These are phyloP conservation scores for Lacerta agilis DNA, from an alignment of 2,797 vertebrate genomes.

Conservation along the genomic window DNA sequence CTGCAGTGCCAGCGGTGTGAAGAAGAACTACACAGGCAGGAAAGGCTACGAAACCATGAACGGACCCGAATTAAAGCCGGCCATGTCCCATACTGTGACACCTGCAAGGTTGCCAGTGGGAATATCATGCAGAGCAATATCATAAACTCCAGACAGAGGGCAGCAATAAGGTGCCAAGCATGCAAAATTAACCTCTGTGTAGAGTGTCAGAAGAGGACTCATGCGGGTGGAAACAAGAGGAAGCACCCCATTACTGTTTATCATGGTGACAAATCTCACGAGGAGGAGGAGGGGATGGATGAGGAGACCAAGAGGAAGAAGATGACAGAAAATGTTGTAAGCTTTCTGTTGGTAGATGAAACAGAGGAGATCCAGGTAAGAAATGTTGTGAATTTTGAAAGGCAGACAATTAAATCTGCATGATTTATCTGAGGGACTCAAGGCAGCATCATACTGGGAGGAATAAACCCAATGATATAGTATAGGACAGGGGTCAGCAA, in stretches of 20 bases:
- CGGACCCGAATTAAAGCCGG: conserved; percentile 88
- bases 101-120: conserved; percentile 88
- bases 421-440: neutral
- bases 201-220: conserved; percentile 96
- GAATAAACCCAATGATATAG: neutral
- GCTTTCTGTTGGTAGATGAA: conserved; percentile 96
- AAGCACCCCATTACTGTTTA: conserved; percentile 90
- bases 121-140: conserved; percentile 72
- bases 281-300: conserved; percentile 76
- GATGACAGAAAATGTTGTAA: conserved; percentile 89
- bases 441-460: neutral
- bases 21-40: conserved; percentile 92
- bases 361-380: conserved; percentile 96
- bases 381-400: conserved; percentile 25
- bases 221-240: conserved; percentile 90
- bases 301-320: conserved; percentile 86
- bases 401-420: neutral
- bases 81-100: conserved; percentile 92
- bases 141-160: conserved; percentile 82
- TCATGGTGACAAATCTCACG: conserved; percentile 81
- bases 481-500: too few species aligned
- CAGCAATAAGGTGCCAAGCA: conserved; percentile 91
- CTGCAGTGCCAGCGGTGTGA: conserved; percentile 93
- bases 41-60: conserved; percentile 92
- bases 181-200: conserved; percentile 95